A percentile compares a stretch with the other conserved stretches of the same genome.
Conservation (phyloP, 2,888 invertebrate genomes). For the Rotaria magnacalcarata region DNA sequence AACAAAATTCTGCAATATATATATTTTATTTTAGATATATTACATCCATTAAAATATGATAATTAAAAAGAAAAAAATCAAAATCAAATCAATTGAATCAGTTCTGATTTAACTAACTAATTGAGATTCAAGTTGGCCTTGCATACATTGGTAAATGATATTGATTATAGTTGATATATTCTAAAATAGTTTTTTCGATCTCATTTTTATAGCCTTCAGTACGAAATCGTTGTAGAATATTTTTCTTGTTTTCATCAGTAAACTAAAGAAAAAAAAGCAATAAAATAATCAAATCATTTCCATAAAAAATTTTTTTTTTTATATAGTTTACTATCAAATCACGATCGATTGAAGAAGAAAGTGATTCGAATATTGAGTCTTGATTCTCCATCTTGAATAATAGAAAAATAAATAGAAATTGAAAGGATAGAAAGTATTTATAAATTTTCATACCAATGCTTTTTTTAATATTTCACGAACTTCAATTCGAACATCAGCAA, state of each 20-base stretch:
- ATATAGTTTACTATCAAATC: constrained; percentile 52
- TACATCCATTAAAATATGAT: neutral
- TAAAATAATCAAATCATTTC: constrained; percentile 43
- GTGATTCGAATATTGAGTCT: constrained; percentile 47
- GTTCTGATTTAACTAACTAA: neutral
- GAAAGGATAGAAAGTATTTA: no score
- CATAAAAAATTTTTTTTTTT: no score
- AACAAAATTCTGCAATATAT: neutral
- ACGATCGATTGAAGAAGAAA: constrained; percentile 53
- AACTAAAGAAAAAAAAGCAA: constrained; percentile 48
- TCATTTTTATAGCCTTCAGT: constrained; percentile 54
- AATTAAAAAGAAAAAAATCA: neutral
- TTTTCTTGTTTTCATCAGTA: constrained; percentile 50
- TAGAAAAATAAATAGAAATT: neutral
- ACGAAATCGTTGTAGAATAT: constrained; percentile 51
- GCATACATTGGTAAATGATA: constrained; percentile 60
- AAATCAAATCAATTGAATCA: neutral
- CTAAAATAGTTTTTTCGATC: constrained; percentile 56
- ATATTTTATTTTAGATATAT: neutral
- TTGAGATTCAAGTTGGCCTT: constrained; percentile 58
- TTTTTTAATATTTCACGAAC: constrained; percentile 56
- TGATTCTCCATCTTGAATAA: constrained; percentile 35
- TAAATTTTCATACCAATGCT: constrained; percentile 50
- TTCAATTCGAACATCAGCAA: constrained; percentile 58
- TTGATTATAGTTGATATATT: constrained; percentile 58